A percentile compares a stretch with the other conserved stretches of the same genome.
Conservation (phyloP, 2,113 vertebrate species). For the Corythornis cristatus region DNA sequence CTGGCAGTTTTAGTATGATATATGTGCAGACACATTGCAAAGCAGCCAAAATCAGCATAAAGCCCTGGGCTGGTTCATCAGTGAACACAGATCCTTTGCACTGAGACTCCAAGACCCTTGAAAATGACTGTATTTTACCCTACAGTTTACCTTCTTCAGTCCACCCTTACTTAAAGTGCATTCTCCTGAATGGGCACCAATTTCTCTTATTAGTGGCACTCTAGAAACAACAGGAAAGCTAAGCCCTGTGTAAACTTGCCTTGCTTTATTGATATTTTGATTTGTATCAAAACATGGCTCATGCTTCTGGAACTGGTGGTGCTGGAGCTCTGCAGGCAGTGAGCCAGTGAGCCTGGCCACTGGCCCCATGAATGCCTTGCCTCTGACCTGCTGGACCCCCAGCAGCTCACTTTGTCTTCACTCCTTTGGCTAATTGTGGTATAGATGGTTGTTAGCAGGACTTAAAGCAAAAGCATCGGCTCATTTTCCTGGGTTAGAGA, state of each 20-base stretch:
- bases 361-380: neutral
- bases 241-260: neutral
- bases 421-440: neutral
- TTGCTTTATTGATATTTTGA: neutral
- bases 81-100: neutral
- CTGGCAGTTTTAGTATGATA: neutral
- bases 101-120: neutral
- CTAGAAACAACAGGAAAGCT: neutral
- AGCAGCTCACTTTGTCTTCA: neutral
- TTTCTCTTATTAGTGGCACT: neutral
- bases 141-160: neutral
- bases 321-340: neutral
- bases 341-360: neutral
- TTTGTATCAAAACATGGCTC: neutral
- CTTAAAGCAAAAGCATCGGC: neutral
- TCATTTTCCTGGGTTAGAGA: neutral
- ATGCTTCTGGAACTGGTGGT: neutral
- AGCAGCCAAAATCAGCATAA: slow-evolving; percentile 14
- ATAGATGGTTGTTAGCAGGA: neutral
- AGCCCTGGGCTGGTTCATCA: neutral
- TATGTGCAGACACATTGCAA: neutral
- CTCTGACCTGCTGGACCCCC: neutral
- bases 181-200: neutral
- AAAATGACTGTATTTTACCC: neutral
- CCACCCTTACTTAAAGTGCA: neutral